Evolutionary conservation across 2,888 invertebrate genomes (phyloP).

Genomic region (Drosophila nr. fundita): DNA sequence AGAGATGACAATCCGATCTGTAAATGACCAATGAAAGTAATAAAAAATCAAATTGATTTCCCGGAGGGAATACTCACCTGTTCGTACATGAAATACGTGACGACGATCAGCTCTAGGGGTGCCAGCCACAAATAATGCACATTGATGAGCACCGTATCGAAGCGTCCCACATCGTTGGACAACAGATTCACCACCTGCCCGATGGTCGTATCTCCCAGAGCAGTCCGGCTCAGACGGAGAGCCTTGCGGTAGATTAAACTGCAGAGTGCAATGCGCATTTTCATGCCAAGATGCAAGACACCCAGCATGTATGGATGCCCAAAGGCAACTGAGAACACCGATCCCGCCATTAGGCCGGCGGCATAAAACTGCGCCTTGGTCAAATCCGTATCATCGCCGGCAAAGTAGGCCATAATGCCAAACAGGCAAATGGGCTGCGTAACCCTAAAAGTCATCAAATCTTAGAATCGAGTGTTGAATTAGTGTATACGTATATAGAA

Average conservation of each 20-base stretch:
- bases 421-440: conserved; percentile 88
- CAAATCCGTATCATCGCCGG: conserved; percentile 42
- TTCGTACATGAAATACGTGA: conserved; percentile 91
- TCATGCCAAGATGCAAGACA: conserved; percentile 88
- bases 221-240: conserved; percentile 89
- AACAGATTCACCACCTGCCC: conserved; percentile 94
- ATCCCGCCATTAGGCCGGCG: conserved; percentile 89
- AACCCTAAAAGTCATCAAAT: conserved; percentile 84
- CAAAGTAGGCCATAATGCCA: conserved; percentile 87
- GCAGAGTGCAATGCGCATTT: conserved; percentile 89
- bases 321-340: conserved; percentile 90
- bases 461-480: background rate
- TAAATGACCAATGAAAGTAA: background rate
- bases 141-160: conserved; percentile 90
- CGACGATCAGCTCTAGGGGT: conserved; percentile 92
- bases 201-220: conserved; percentile 90
- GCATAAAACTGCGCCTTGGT: conserved; percentile 91
- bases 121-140: conserved; percentile 96
- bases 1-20: conserved; percentile 86
- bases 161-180: conserved; percentile 95
- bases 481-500: background rate
- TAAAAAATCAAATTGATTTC: background rate
- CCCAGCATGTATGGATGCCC: conserved; percentile 95
- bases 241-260: conserved; percentile 89
- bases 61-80: conserved; percentile 84